These are phyloP conservation scores for Tolypeutes matacus DNA, from an alignment of 2,797 vertebrate species.

Conservation along the genomic window DNA sequence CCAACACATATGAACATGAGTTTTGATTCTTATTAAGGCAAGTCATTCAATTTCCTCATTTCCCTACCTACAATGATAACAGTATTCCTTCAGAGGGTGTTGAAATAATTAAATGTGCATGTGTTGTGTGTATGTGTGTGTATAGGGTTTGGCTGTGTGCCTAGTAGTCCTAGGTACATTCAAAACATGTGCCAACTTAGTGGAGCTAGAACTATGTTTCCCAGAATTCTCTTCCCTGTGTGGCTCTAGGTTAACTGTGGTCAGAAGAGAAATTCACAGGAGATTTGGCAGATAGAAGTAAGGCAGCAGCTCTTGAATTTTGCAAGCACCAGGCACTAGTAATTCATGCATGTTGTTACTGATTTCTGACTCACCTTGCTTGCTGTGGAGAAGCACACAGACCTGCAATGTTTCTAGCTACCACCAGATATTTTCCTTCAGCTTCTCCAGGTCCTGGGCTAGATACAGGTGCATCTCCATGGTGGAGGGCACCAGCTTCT, in stretches of 20 bases:
- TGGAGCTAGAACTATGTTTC: neutral
- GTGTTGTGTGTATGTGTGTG: neutral
- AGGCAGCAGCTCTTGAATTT: neutral
- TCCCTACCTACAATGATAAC: neutral
- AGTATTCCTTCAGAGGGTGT: neutral
- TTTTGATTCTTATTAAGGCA: slow-evolving; percentile 2
- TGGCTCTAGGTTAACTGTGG: neutral
- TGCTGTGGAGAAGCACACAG: neutral
- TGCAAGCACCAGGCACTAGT: neutral
- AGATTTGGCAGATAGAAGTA: no score
- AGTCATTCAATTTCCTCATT: neutral
- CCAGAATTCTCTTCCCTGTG: neutral
- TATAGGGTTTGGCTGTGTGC: neutral
- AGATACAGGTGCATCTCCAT: rapidly evolving
- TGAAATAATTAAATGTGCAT: neutral
- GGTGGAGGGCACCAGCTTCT: neutral
- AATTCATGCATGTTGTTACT: neutral
- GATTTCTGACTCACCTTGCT: neutral
- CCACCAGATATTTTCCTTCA: neutral
- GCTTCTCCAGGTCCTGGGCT: neutral
- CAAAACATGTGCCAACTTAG: neutral
- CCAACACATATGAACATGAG: neutral
- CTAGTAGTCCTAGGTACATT: neutral
- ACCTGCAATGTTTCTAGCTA: neutral
- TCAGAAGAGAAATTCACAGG: neutral